Base-by-base conservation (phyloP, 2,888 invertebrate genomes). In the Ichneumoninae sp. region DNA sequence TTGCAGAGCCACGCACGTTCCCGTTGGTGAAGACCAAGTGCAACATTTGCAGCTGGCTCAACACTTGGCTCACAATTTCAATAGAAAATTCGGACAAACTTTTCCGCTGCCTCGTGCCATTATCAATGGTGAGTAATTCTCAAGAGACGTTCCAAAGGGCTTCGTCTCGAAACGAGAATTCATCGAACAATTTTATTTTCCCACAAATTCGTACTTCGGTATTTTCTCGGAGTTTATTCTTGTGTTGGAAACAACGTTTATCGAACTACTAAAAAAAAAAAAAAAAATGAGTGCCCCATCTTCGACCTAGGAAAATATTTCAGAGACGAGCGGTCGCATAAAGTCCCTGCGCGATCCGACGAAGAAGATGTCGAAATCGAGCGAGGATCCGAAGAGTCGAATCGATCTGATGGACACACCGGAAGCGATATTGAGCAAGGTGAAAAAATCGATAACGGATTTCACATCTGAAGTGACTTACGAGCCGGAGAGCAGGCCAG, bases 281-380 rank as follows among this genome's bases (percentile, higher is more conserved):
- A 40, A 40, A 40, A 40, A 10, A 40, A 47, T 47, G 44, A 16
- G 44, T 16, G 44, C 4, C 4, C 16, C 16, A 47, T 47, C 16
- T 16, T 47, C 10, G 57, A 57, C 4, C 13, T 4, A 13, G 3
- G 57, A 60, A 30, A 70, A 60, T 54, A 47, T 88, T 91, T 52
- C 88, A 95, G 95, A 95, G 84, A 95, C 95, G 60, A 95, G 95
- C 90, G 95, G 95, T 77, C 95, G 96, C 68, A 95, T 99, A 81
- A 96, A 96, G 90, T 98, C 98, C 91, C 95, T 99, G 8, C 95
- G 98, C 68, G 96, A 98, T 91, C 98, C 99, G 0, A 92, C 93
- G 0, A 97, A 97, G 91, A 99, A 99, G 95, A 99, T 99, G 99
- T 99, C 99, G 13, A 99, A 99, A 94, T 99, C 99, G 0, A 98